Conservation (phyloP, 2,888 invertebrate genomes). For the Trissolcus brochymenae region DNA sequence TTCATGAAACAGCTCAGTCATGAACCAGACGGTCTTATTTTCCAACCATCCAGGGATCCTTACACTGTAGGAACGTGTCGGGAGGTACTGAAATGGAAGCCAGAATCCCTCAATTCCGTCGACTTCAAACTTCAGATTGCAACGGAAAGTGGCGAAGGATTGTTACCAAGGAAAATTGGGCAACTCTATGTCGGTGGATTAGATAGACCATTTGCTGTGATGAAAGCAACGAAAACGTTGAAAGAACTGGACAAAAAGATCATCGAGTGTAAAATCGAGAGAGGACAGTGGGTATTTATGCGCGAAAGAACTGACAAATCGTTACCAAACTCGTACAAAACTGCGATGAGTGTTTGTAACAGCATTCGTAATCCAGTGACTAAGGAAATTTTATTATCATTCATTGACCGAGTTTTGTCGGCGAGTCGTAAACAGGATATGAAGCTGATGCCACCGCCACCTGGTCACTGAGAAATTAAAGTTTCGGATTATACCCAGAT, state of each 20-base stretch:
- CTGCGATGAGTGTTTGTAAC: conserved; percentile 90
- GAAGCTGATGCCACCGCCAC: conserved; percentile 85
- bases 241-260: conserved; percentile 91
- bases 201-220: conserved; percentile 82
- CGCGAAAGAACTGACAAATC: conserved; percentile 97
- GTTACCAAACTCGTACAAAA: conserved; percentile 91
- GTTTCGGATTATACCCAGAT: neutral
- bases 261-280: conserved; percentile 93
- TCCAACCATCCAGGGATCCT: conserved; percentile 93
- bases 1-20: conserved; percentile 91
- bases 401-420: conserved; percentile 78
- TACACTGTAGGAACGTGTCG: conserved; percentile 90
- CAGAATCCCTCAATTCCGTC: conserved; percentile 93
- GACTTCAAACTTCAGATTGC: conserved; percentile 94
- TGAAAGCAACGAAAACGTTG: conserved; percentile 84
- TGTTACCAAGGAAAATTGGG: conserved; percentile 83
- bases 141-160: conserved; percentile 83
- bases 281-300: conserved; percentile 93
- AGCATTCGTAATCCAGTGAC: conserved; percentile 92
- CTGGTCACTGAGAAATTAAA: conserved; percentile 68
- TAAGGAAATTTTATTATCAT: conserved; percentile 86
- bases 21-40: conserved; percentile 98
- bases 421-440: conserved; percentile 76
- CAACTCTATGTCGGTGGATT: conserved; percentile 86
- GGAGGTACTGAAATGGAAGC: conserved; percentile 98